These are phyloP conservation scores for Archaeoteleia sp. DNA, from an alignment of 2,888 invertebrate genomes.

Conservation along the genomic window DNA sequence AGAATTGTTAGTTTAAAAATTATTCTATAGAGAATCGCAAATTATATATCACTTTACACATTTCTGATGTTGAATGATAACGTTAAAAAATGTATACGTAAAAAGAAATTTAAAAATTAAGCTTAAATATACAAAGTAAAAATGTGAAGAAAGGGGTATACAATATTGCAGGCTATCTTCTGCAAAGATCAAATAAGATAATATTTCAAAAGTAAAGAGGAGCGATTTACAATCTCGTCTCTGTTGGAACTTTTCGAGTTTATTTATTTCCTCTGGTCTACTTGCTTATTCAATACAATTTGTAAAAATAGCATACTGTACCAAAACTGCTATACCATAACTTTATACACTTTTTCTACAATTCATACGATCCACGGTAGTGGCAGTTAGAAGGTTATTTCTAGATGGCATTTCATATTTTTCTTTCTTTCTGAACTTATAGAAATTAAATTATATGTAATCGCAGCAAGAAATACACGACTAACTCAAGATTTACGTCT, in stretches of 20 bases:
- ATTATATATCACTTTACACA: too few relatives aligned
- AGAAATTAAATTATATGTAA: constrained; percentile 21
- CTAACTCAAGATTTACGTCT: constrained; percentile 9
- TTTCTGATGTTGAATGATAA: too few relatives aligned
- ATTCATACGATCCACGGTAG: constrained; percentile 49
- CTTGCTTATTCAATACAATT: constrained; percentile 70
- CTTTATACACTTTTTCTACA: constrained; percentile 57
- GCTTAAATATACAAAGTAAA: too few relatives aligned
- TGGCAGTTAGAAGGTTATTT: constrained; percentile 47
- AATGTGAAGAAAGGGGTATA: too few relatives aligned
- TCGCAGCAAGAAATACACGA: constrained; percentile 17
- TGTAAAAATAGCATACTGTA: constrained; percentile 74
- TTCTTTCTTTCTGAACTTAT: constrained; percentile 16
- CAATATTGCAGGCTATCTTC: too few relatives aligned
- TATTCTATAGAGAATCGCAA: too few relatives aligned
- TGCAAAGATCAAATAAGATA: too few relatives aligned
- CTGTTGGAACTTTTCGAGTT: constrained; percentile 53
- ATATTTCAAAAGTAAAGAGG: too few relatives aligned
- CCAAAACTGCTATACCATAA: constrained; percentile 67
- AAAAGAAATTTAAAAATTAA: too few relatives aligned
- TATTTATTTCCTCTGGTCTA: constrained; percentile 66
- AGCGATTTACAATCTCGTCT: too few relatives aligned
- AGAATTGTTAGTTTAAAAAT: too few relatives aligned
- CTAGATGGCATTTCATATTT: constrained; percentile 18
- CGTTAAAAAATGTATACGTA: too few relatives aligned